Evolutionary conservation across 2,888 invertebrate genomes (phyloP).

Genomic region (Drosophila austrosaltans): DNA sequence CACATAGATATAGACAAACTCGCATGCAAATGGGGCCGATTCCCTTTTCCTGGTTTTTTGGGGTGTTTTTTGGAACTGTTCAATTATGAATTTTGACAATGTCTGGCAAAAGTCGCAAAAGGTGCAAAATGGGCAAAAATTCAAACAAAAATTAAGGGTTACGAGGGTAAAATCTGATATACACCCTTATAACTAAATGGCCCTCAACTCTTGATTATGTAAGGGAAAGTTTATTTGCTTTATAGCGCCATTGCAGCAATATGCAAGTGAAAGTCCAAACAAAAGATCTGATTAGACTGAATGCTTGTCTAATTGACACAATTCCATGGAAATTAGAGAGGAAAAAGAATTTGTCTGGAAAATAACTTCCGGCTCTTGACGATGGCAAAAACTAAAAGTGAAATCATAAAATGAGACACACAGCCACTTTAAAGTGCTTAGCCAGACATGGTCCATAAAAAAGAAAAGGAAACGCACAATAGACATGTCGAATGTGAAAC

Average conservation of each 20-base stretch:
- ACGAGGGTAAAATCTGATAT: slow-evolving; percentile 29
- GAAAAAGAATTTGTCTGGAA: slow-evolving; percentile 42
- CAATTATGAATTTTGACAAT: slow-evolving; percentile 78
- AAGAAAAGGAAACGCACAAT: neutral
- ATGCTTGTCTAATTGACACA: slow-evolving; percentile 15
- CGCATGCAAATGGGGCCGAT: slow-evolving; percentile 37
- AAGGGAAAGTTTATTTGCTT: slow-evolving; percentile 15
- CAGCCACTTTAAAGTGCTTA: slow-evolving; percentile 18
- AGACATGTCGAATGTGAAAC: slow-evolving; percentile 4
- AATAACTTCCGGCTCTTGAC: slow-evolving; percentile 47
- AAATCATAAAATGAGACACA: slow-evolving; percentile 20
- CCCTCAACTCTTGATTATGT: slow-evolving; percentile 10
- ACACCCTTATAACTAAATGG: slow-evolving; percentile 62
- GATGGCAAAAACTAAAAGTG: slow-evolving; percentile 48
- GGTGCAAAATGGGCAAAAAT: slow-evolving; percentile 69
- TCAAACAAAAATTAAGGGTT: neutral
- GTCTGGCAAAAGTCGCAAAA: slow-evolving; percentile 50
- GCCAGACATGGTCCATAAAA: neutral
- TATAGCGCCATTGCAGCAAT: slow-evolving; percentile 58
- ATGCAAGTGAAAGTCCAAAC: slow-evolving; percentile 70
- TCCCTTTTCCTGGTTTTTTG: slow-evolving; percentile 15
- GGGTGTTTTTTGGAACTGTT: slow-evolving; percentile 57
- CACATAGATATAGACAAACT: slow-evolving; percentile 18
- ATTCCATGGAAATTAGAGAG: slow-evolving; percentile 22
- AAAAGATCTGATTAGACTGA: slow-evolving; percentile 70